Conservation (phyloP, 2,113 vertebrate species). For the Coryphaenoides rupestris region DNA sequence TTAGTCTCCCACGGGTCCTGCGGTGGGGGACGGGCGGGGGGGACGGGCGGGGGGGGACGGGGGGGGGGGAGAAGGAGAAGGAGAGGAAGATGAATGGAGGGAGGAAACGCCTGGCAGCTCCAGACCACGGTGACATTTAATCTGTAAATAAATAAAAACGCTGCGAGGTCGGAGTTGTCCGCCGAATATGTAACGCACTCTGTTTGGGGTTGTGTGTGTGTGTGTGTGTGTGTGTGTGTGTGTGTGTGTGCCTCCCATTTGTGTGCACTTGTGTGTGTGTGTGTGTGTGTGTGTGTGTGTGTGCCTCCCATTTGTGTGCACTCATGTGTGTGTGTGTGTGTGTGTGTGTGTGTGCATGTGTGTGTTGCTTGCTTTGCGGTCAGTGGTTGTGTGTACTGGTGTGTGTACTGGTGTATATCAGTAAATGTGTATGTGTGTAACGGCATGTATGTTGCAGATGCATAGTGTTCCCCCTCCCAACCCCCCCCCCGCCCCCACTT, state of each 20-base stretch:
- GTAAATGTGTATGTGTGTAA: no score
- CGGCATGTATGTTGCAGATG: no score
- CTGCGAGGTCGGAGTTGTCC: slow-evolving; percentile 22
- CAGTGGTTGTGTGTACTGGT: no score
- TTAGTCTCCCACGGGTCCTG: no score
- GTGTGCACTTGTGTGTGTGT: no score
- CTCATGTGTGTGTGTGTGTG: slow-evolving; percentile 1
- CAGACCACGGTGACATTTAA: slow-evolving; percentile 39
- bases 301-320: slow-evolving; percentile 7
- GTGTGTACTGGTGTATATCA: no score
- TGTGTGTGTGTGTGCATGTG: not conserved
- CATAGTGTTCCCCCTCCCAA: no score
- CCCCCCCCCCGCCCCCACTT: no score
- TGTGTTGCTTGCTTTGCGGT: not conserved
- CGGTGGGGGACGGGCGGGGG: not conserved
- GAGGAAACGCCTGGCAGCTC: slow-evolving; percentile 4
- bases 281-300: not conserved
- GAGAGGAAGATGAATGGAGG: not conserved
- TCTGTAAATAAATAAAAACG: slow-evolving; percentile 37
- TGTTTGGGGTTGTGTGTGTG: slow-evolving; percentile 17
- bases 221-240: slow-evolving; percentile 19
- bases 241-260: not conserved
- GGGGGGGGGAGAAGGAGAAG: not conserved
- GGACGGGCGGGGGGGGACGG: not conserved
- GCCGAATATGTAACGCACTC: slow-evolving; percentile 17